phyloP scores from a whole-genome alignment of 2,888 invertebrate species.

The Agrotis puta region DNA sequence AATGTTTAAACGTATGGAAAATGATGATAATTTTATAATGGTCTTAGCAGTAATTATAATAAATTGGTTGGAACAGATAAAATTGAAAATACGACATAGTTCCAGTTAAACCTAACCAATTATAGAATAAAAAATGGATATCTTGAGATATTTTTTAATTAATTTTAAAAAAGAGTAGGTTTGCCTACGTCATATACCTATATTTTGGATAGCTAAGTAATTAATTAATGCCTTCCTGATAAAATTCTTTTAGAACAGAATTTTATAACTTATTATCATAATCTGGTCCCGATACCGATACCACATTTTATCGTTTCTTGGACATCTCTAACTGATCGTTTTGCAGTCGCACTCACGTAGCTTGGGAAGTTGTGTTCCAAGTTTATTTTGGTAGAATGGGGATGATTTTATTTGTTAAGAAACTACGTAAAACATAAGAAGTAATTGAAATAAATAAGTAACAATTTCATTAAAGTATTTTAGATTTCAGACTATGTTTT shows the following conservation, averaged over 20 bases:
- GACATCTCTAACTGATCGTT: constrained; percentile 37
- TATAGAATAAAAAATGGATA: too few species aligned
- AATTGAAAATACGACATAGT: background rate
- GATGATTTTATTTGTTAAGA: background rate
- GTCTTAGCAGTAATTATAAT: background rate
- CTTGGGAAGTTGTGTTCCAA: background rate
- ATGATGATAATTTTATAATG: background rate
- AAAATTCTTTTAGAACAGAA: constrained; percentile 25
- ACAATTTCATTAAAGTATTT: too few species aligned
- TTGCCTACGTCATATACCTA: background rate
- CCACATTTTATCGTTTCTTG: constrained; percentile 32
- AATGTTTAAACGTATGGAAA: constrained; percentile 7
- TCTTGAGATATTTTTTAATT: too few species aligned
- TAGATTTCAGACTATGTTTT: too few species aligned
- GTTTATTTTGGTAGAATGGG: background rate
- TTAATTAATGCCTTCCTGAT: constrained; percentile 29
- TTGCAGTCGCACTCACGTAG: constrained; percentile 13
- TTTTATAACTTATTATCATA: constrained; percentile 20
- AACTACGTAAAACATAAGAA: background rate
- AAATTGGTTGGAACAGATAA: background rate
- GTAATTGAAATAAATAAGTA: too few species aligned
- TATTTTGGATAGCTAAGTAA: constrained; percentile 10
- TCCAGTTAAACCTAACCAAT: background rate
- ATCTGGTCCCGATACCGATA: constrained; percentile 43
- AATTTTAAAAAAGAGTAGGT: too few species aligned